Percentiles rank a stretch among this genome's conserved stretches.
Conservation (phyloP, 2,888 invertebrate species). For the Anthoptus insignis region DNA sequence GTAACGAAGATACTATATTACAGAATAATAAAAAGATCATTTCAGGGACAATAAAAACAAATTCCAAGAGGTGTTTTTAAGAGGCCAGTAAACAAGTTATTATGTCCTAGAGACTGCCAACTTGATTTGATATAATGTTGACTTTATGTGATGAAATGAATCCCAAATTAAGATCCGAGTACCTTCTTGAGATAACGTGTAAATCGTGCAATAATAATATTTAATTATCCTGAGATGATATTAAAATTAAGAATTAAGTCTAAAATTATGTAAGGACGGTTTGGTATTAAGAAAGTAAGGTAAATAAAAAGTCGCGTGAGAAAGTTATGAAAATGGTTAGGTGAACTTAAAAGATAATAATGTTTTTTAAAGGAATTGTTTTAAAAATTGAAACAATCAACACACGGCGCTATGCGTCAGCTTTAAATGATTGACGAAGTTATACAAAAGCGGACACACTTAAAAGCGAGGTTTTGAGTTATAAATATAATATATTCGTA, state of each 20-base stretch:
- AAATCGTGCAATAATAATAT: neutral
- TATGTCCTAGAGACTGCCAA: constrained; percentile 1
- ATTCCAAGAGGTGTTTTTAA: constrained; percentile 18
- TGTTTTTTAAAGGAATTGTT: no score
- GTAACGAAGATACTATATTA: constrained; percentile 4
- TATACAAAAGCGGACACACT: no score
- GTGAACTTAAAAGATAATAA: no score
- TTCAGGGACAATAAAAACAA: constrained; percentile 21
- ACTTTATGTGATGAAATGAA: constrained; percentile 13
- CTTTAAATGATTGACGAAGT: no score
- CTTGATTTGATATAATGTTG: constrained; percentile 10
- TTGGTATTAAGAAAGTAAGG: no score
- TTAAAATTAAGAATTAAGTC: neutral
- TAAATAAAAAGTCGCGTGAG: no score
- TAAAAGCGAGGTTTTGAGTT: no score
- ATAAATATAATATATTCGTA: no score
- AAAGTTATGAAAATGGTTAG: no score
- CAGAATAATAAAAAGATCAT: constrained; percentile 18
- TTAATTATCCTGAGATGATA: neutral
- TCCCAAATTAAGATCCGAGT: neutral
- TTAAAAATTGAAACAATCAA: no score
- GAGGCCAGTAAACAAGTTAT: constrained; percentile 20
- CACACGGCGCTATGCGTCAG: no score
- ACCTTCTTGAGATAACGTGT: neutral
- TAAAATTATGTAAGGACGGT: no score